phyloP scores from a whole-genome alignment of 2,888 invertebrate species.

The Sphaerophoria rueppellii region DNA sequence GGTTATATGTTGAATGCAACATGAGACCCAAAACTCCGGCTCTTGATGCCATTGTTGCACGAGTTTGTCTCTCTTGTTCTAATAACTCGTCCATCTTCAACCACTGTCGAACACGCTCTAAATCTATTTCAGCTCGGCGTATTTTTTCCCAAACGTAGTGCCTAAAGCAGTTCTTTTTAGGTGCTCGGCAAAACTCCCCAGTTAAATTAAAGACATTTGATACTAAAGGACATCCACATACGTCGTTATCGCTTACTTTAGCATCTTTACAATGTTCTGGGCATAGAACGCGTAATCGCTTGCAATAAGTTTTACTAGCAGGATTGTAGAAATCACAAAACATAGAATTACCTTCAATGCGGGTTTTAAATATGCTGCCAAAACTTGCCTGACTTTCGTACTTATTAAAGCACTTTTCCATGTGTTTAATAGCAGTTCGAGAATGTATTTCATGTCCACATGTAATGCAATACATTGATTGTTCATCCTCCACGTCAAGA shows the following conservation, averaged over 20 bases:
- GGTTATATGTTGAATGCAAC: slow-evolving; percentile 98
- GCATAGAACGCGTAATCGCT: slow-evolving; percentile 95
- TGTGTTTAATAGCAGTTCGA: slow-evolving; percentile 95
- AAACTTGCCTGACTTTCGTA: slow-evolving; percentile 98
- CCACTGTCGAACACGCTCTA: slow-evolving; percentile 96
- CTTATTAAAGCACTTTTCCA: slow-evolving; percentile 99
- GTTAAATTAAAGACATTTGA: slow-evolving; percentile 92
- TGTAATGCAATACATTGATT: slow-evolving; percentile 96
- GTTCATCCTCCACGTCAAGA: slow-evolving; percentile 86
- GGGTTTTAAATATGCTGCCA: slow-evolving; percentile 96
- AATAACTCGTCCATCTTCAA: slow-evolving; percentile 95
- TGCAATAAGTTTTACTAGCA: slow-evolving; percentile 95
- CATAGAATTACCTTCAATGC: slow-evolving; percentile 97
- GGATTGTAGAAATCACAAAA: slow-evolving; percentile 98
- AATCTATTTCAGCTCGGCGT: slow-evolving; percentile 95
- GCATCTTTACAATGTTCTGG: slow-evolving; percentile 98
- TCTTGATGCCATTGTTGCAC: slow-evolving; percentile 88
- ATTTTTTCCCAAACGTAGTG: slow-evolving; percentile 99
- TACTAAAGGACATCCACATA: slow-evolving; percentile 96
- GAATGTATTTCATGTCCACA: slow-evolving; percentile 98
- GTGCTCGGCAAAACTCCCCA: slow-evolving; percentile 92
- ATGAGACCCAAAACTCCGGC: slow-evolving; percentile 96
- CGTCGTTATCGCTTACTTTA: slow-evolving; percentile 92
- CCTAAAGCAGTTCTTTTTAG: slow-evolving; percentile 94
- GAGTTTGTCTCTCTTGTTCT: slow-evolving; percentile 95